Conservation (phyloP, 2,113 vertebrate genomes). For the Daubentonia madagascariensis region DNA sequence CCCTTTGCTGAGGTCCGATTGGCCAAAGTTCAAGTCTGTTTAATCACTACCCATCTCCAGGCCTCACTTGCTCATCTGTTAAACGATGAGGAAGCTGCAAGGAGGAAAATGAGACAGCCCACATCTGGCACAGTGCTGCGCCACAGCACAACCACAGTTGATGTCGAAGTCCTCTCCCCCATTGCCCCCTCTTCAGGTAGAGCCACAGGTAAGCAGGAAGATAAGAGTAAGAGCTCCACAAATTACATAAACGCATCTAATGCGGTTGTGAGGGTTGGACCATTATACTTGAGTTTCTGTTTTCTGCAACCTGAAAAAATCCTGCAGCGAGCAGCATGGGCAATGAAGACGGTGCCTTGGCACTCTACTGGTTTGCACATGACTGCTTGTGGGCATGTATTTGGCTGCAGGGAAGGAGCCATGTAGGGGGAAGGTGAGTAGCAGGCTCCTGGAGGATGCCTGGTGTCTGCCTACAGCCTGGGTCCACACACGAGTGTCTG, state of each 20-base stretch:
- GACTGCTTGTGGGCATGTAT: background rate
- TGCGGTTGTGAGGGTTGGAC: background rate
- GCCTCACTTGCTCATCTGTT: background rate
- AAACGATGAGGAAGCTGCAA: accelerated
- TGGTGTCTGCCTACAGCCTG: background rate
- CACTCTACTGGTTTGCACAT: accelerated
- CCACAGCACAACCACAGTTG: accelerated
- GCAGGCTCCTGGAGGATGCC: background rate
- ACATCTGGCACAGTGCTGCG: accelerated
- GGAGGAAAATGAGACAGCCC: accelerated
- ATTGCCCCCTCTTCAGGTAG: accelerated
- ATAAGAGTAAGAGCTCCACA: background rate
- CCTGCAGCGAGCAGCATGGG: background rate
- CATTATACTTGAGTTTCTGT: background rate
- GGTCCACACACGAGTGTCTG: background rate
- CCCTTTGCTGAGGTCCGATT: background rate
- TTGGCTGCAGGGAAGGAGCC: background rate
- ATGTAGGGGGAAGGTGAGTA: accelerated
- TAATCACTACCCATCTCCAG: background rate
- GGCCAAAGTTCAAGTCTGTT: background rate
- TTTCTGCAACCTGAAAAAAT: background rate
- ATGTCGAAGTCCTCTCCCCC: background rate
- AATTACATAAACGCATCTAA: too few species aligned
- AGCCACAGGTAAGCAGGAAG: background rate
- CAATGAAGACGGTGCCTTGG: accelerated